phyloP scores from a whole-genome alignment of 2,113 vertebrate genomes.

The Hydropotes inermis region DNA sequence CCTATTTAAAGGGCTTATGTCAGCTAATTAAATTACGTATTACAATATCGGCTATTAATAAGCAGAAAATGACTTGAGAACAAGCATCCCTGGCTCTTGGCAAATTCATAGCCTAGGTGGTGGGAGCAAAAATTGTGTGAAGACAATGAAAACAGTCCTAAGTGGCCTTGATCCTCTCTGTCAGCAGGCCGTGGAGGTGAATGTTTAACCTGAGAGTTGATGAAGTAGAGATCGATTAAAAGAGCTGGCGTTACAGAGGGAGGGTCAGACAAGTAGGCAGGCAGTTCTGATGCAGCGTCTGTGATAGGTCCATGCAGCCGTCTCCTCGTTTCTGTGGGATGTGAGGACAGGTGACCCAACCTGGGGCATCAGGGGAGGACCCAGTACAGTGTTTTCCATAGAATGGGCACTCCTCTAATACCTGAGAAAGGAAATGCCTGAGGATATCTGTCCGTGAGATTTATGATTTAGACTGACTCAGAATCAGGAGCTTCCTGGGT shows the following conservation, averaged over 20 bases:
- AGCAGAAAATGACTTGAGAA: not conserved
- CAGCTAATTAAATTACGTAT: not conserved
- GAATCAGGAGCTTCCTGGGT: not conserved
- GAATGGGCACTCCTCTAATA: not conserved
- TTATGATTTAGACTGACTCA: not conserved
- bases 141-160: not conserved
- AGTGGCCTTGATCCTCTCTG: not conserved
- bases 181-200: not conserved
- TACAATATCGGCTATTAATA: not conserved
- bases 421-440: not conserved
- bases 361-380: not conserved
- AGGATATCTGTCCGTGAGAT: not conserved
- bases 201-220: not conserved
- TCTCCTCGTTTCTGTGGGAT: not conserved
- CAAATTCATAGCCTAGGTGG: not conserved
- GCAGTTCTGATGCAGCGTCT: not conserved
- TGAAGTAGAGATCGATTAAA: not conserved
- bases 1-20: conserved; percentile 4
- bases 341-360: not conserved
- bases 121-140: not conserved
- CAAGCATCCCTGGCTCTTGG: not conserved
- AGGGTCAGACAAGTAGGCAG: not conserved
- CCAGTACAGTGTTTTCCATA: not conserved
- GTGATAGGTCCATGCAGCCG: not conserved
- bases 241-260: not conserved